Evolutionary conservation across 1,140 invertebrate genomes (phyloP), one percentile per base, ranked within the genome.

Genomic region (Cepaea nemoralis): DNA sequence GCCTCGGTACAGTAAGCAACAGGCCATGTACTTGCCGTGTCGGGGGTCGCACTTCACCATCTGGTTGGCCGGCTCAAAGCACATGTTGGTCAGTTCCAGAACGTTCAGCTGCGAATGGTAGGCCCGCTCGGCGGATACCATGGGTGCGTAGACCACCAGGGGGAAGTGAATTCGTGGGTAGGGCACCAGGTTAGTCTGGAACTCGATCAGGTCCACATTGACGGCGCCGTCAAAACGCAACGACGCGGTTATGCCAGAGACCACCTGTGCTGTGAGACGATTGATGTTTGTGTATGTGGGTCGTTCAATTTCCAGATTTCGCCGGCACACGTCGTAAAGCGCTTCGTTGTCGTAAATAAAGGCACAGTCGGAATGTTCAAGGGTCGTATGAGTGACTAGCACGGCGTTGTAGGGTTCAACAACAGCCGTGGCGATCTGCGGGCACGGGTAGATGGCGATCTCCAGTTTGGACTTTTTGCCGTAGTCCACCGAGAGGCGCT

Each of bases 31-130:
- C 89, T 97, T 96, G 82, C 96, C 96, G 90, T 95, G 94, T 85
- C 95, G 93, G 5, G 96, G 95, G 90, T 97, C 95, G 81, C 85
- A 86, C 84, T 74, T 74, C 90, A 97, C 95, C 96, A 96, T 96
- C 93, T 96, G 96, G 92, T 96, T 97, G 84, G 94, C 94, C 42
- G 95, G 95, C 90, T 96, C 95, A 91, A 96, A 96, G 91, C 95
- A 96, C 22, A 95, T 94, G 90, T 95, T 96, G 86, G 96, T 97
- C 1, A 97, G 96, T 89, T 97, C 96, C 42, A 94, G 93, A 16
- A 97, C 88, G 1, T 84, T 87, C 35, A 89, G 69, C 86, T 88
- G 71, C 27, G 8, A 8, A 31, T 74, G 71, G n/a, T 74, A 74
- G 14, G 71, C 71, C 50, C 33, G 48, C 76, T 87, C 86, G 24